Conservation (phyloP, 2,888 invertebrate genomes). For the Nomada ferruginata region DNA sequence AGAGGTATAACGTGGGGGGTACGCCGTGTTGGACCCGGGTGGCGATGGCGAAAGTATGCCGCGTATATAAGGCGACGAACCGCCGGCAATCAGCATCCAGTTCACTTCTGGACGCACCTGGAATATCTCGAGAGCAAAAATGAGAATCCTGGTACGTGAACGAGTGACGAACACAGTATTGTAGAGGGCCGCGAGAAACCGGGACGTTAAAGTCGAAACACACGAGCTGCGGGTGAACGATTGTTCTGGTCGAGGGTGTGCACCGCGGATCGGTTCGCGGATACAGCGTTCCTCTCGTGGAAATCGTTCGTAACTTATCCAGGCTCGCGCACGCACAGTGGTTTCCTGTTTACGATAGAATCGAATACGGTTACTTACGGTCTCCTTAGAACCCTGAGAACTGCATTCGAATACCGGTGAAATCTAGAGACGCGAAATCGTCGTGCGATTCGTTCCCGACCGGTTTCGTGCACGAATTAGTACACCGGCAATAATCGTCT, state of each 20-base stretch:
- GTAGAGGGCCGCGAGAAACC: too few species aligned
- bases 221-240: too few species aligned
- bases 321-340: too few species aligned
- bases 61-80: slow-evolving; percentile 86
- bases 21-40: slow-evolving; percentile 74
- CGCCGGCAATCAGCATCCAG: slow-evolving; percentile 86
- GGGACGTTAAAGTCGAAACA: too few species aligned
- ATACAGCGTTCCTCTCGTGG: too few species aligned
- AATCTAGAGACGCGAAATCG: not conserved
- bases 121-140: slow-evolving; percentile 83
- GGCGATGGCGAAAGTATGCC: slow-evolving; percentile 86
- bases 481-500: not conserved
- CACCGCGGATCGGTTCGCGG: too few species aligned
- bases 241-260: too few species aligned
- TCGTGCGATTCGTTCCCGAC: slow-evolving; percentile 2
- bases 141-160: slow-evolving; percentile 83
- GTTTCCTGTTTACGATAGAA: too few species aligned
- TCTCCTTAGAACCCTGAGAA: too few species aligned
- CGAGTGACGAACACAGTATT: not conserved
- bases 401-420: not conserved
- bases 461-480: not conserved
- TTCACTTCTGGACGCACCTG: slow-evolving; percentile 86
- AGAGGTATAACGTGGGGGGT: slow-evolving; percentile 83
- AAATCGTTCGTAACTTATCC: too few species aligned
- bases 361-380: too few species aligned